Base-by-base conservation (phyloP, 2,888 invertebrate genomes). In the Patella depressa region DNA sequence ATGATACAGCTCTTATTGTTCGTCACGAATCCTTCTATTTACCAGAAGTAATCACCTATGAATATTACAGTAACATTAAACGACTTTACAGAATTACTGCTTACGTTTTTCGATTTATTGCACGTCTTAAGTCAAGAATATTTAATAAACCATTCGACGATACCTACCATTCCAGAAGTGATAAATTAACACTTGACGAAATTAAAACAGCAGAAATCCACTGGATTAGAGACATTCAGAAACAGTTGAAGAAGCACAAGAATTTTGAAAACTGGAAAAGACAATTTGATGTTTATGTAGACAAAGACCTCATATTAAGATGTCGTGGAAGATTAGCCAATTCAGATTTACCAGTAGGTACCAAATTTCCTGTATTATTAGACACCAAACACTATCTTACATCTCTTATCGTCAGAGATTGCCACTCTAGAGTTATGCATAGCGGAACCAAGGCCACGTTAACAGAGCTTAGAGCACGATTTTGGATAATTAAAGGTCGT, bases 291-390 rank as follows among this genome's bases (percentile, higher is more conserved):
- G 59, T 59, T 59, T 59, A 59, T 19, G 11, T n/a, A 59, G 59
- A 59, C 19, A 19, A 59, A n/a, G 59, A 17, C 17, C 59, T n/a
- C 9, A 59, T 59, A n/a, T 59, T 59, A 19, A 59, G 59, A 19
- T 15, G 59, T 59, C 59, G 59, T n/a, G 59, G 59, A 59, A 59
- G 59, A 59, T 59, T 59, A 59, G 59, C 59, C 59, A 59, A 59
- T 59, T 59, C 59, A 59, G 19, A 19, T 59, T 59, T 59, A 59
- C 59, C 59, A 59, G 59, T n/a, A 17, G 19, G 3, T 59, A 15
- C 59, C 14, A 59, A 59, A 59, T 59, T 59, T n/a, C 59, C 59
- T 59, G 11, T 59, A 17, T 59, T 59, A 59, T 59, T 59, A 59
- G 59, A 59, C 19, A n/a, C 59, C 19, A 17, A 59, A 9, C 59